Base-by-base conservation (phyloP, 1,140 invertebrate genomes). In the Listronotus bonariensis region DNA sequence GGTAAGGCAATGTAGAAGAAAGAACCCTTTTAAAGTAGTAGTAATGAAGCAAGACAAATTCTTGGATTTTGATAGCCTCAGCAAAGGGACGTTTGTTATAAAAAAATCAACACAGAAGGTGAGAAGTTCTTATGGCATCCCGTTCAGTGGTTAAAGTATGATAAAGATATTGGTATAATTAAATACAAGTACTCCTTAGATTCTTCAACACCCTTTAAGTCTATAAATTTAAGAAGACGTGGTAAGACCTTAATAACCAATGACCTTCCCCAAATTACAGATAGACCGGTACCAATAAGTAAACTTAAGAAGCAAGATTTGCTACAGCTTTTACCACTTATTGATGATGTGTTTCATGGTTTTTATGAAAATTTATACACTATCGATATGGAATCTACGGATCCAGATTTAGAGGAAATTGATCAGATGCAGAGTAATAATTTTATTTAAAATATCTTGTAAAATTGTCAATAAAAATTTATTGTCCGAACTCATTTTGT, bases 1-100 rank as follows among this genome's bases (percentile, higher is more conserved):
- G 51, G 51, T 53, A 42, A 41, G 38, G 18, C 6, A 3, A 9
- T 20, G 17, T 20, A 56, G 38, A 42, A 56, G 20, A 14, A 42
- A 43, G 12, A 56, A 56, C 1, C 53, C 53, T 42, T 56, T 56
- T 26, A 56, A 56, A 56, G 36, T 56, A 42, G 41, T 56, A 38
- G 26, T 49, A 52, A 61, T 61, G 38, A 61, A 48, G 31, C 14
- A 42, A 51, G 46, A 61, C 6, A 12, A 61, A 32, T 45, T 56
- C 14, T 34, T 52, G 1, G 49, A 52, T 52, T 34, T 52, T 10
- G 36, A n/a, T 10, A 34, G 31, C 14, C 31, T 52, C 1, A 5
- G n/a, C 36, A 52, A 52, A 52, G 49, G 31, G 17, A n/a, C 26
- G 14, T 11, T 51, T 26, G 49, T 14, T 31, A 2, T 36, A 9